Conservation (phyloP, 2,888 invertebrate genomes). For the Miltochrista miniata region DNA sequence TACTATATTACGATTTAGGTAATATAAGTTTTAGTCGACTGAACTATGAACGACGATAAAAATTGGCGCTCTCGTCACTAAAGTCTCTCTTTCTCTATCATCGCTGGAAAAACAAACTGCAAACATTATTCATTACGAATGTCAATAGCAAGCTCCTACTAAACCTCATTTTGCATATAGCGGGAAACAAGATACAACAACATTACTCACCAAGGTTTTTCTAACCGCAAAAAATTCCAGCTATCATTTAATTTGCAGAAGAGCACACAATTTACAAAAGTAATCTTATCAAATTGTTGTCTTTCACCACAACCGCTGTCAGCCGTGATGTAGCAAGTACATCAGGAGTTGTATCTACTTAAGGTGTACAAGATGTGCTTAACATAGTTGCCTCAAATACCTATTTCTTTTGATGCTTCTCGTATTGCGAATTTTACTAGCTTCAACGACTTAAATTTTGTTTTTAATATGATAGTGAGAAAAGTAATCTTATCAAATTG, state of each 20-base stretch:
- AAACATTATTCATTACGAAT: no score
- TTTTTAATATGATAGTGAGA: no score
- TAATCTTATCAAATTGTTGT: slow-evolving; percentile 50
- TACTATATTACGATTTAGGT: no score
- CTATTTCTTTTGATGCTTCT: slow-evolving; percentile 21
- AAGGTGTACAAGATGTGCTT: slow-evolving; percentile 13
- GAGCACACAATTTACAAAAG: slow-evolving; percentile 50
- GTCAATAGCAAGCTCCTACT: background rate
- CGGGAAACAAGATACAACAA: background rate
- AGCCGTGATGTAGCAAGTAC: slow-evolving; percentile 7
- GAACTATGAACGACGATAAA: no score
- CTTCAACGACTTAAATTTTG: no score
- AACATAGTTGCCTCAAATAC: slow-evolving; percentile 14
- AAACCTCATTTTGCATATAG: background rate
- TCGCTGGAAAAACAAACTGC: no score
- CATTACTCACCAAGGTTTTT: slow-evolving; percentile 25
- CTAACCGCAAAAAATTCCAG: slow-evolving; percentile 39
- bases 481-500: slow-evolving; percentile 52
- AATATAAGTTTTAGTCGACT: no score
- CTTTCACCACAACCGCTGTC: slow-evolving; percentile 46
- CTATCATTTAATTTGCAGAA: slow-evolving; percentile 56
- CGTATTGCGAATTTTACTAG: no score
- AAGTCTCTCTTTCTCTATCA: no score
- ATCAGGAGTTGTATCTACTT: background rate
- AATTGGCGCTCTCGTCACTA: no score